Conservation (phyloP, 1,140 invertebrate species). For the Leptinotarsa undecemlineata region DNA sequence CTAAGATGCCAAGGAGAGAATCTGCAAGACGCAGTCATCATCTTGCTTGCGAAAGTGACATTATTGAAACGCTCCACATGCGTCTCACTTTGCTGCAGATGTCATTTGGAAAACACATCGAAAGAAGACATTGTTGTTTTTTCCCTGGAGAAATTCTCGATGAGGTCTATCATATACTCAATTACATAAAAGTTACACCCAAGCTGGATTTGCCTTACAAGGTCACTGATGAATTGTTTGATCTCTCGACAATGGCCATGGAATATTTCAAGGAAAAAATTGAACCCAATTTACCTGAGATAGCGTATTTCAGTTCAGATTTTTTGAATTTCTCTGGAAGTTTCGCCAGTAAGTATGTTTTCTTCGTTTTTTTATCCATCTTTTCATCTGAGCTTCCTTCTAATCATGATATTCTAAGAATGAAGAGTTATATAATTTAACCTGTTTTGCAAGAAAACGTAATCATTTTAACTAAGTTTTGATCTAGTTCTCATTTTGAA, state of each 20-base stretch:
- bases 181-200: slow-evolving; percentile 80
- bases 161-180: slow-evolving; percentile 70
- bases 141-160: slow-evolving; percentile 80
- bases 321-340: slow-evolving; percentile 74
- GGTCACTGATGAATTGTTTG: slow-evolving; percentile 89
- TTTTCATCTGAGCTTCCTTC: slow-evolving; percentile 40
- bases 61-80: slow-evolving; percentile 88
- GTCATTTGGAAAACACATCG: slow-evolving; percentile 90
- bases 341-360: slow-evolving; percentile 48
- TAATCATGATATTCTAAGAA: too few relatives aligned
- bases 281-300: slow-evolving; percentile 82
- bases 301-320: slow-evolving; percentile 83
- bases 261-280: slow-evolving; percentile 91
- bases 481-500: too few relatives aligned
- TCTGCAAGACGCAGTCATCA: slow-evolving; percentile 82
- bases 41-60: slow-evolving; percentile 83
- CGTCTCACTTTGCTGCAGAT: slow-evolving; percentile 82
- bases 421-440: too few relatives aligned
- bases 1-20: slow-evolving; percentile 86
- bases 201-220: slow-evolving; percentile 82
- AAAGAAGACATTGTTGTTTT: slow-evolving; percentile 86
- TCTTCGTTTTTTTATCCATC: slow-evolving; percentile 33
- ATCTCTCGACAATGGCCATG: slow-evolving; percentile 90
- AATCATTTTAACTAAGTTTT: too few relatives aligned
- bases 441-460: too few relatives aligned